Evolutionary conservation across 1,140 invertebrate species (phyloP).

Genomic region (Cydia strobilella): DNA sequence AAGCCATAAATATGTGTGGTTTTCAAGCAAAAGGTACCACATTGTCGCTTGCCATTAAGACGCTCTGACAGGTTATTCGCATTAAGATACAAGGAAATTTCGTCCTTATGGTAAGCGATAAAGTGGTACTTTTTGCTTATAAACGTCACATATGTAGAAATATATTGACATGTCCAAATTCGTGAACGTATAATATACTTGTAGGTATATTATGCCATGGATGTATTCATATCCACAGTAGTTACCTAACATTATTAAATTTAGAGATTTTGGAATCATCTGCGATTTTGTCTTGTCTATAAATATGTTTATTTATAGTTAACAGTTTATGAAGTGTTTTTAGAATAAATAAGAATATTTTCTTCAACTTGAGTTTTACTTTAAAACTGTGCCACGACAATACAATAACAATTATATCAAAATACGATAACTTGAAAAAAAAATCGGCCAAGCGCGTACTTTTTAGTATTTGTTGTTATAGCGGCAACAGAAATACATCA

Average conservation of each 20-base stretch:
- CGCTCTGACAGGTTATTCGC: too few species aligned
- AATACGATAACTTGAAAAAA: too few species aligned
- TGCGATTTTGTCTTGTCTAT: slow-evolving; percentile 7
- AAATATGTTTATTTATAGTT: slow-evolving; percentile 14
- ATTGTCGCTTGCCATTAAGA: too few species aligned
- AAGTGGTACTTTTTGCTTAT: too few species aligned
- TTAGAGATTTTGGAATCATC: not conserved
- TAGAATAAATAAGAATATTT: slow-evolving; percentile 31
- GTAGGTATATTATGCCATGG: not conserved
- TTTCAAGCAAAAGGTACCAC: too few species aligned
- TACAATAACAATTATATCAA: too few species aligned
- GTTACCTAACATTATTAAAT: not conserved
- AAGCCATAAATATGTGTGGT: not conserved
- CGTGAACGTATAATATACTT: not conserved
- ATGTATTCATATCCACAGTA: not conserved
- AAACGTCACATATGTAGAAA: not conserved
- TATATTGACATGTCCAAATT: not conserved
- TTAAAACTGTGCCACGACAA: not conserved
- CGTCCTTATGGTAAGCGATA: too few species aligned
- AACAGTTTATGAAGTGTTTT: slow-evolving; percentile 28
- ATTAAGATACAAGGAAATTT: too few species aligned
- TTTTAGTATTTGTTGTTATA: too few species aligned
- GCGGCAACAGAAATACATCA: too few species aligned
- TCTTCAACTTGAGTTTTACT: slow-evolving; percentile 16
- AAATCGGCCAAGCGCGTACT: too few species aligned